A percentile compares a stretch with the other conserved stretches of the same genome.
Conservation (phyloP, 2,797 vertebrate genomes). For the Typhlichthys eigenmanni region DNA sequence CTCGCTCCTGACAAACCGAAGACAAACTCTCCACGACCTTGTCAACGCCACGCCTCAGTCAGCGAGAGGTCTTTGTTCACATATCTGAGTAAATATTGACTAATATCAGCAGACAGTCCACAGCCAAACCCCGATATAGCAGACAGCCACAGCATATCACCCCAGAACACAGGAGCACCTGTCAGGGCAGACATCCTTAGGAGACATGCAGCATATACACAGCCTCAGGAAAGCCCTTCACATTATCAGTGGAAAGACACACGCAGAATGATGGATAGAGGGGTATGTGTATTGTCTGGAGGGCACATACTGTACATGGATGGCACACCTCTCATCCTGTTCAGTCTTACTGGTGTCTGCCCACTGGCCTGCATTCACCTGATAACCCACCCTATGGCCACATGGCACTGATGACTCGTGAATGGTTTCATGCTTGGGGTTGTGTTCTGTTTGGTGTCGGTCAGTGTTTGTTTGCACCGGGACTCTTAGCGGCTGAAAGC, state of each 20-base stretch:
- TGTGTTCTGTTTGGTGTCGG: too few relatives aligned
- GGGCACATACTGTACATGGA: neutral
- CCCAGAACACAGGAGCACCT: conserved; percentile 43
- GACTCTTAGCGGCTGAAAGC: too few relatives aligned
- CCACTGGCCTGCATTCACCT: too few relatives aligned
- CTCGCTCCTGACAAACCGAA: conserved; percentile 47
- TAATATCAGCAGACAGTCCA: conserved; percentile 64
- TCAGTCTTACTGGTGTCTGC: conserved; percentile 9
- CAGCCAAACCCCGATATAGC: conserved; percentile 55
- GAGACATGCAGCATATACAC: conserved; percentile 32
- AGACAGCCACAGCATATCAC: conserved; percentile 42
- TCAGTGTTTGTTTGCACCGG: too few relatives aligned
- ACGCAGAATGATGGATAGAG: conserved; percentile 5
- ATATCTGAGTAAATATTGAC: conserved; percentile 55
- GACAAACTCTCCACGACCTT: conserved; percentile 55
- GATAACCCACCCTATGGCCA: too few relatives aligned
- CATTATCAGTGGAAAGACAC: conserved; percentile 46
- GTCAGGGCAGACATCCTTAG: conserved; percentile 29
- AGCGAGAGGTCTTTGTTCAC: conserved; percentile 47
- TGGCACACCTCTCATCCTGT: neutral
- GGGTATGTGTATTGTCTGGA: neutral
- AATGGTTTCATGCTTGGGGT: too few relatives aligned
- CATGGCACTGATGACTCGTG: too few relatives aligned
- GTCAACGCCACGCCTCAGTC: conserved; percentile 42
- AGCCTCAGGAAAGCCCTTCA: conserved; percentile 47